Evolutionary conservation across 64 coral and sea anemone species (phyloP).

Genomic region (Hydrozoanthus tunicans): DNA sequence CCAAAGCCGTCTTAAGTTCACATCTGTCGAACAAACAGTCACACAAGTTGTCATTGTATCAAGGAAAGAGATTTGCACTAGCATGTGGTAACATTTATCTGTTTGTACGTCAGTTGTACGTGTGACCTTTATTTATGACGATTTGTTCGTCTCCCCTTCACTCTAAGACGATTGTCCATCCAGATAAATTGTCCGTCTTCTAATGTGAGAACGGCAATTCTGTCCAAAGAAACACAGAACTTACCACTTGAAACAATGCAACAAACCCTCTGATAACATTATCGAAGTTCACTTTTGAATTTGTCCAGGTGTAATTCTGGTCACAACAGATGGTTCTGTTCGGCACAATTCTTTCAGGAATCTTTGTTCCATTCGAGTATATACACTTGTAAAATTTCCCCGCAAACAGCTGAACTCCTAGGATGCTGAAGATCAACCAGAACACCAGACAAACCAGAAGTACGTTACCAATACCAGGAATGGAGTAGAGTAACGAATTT

Average conservation of each 20-base stretch:
- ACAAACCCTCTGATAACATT: slow-evolving; percentile 71
- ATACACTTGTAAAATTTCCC: slow-evolving; percentile 92
- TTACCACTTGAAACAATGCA: slow-evolving; percentile 82
- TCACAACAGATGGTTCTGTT: slow-evolving; percentile 66
- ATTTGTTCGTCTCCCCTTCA: too few relatives aligned
- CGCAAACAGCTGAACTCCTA: slow-evolving; percentile 85
- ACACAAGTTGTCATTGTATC: too few relatives aligned
- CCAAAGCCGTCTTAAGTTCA: too few relatives aligned
- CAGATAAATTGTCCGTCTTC: too few relatives aligned
- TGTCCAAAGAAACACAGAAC: background rate
- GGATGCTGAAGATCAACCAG: slow-evolving; percentile 92
- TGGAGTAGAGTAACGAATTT: slow-evolving; percentile 68
- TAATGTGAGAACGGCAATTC: too few relatives aligned
- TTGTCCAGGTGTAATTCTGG: slow-evolving; percentile 61
- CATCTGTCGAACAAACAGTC: too few relatives aligned
- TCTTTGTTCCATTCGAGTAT: slow-evolving; percentile 40
- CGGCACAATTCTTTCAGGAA: slow-evolving; percentile 10
- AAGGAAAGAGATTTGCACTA: too few relatives aligned
- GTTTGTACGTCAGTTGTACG: too few relatives aligned
- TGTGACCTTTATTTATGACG: too few relatives aligned
- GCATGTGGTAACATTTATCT: too few relatives aligned
- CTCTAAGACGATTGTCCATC: too few relatives aligned
- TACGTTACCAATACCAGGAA: slow-evolving; percentile 89
- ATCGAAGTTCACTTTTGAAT: slow-evolving; percentile 82
- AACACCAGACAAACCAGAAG: slow-evolving; percentile 75